Conservation (phyloP, 2,888 invertebrate species). For the Ecliptopera silaceata region DNA sequence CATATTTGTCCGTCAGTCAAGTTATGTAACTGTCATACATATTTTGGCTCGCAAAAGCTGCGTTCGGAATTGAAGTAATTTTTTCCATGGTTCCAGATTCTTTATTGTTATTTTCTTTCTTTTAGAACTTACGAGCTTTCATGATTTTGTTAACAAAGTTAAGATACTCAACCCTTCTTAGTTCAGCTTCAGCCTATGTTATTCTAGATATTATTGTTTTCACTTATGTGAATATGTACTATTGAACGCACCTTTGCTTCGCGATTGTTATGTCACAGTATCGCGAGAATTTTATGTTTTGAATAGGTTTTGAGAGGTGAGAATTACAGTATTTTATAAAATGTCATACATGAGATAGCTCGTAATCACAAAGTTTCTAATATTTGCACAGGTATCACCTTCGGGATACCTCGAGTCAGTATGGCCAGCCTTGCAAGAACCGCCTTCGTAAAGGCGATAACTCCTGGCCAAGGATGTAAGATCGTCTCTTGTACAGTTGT, state of each 20-base stretch:
- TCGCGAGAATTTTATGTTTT: constrained; percentile 57
- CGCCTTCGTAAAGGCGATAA: constrained; percentile 62
- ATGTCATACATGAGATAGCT: not conserved
- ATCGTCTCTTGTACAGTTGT: constrained; percentile 67
- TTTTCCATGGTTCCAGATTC: no score
- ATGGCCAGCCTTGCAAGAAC: constrained; percentile 70
- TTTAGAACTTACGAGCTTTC: no score
- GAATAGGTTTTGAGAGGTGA: constrained; percentile 64
- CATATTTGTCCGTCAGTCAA: no score
- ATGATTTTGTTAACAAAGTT: no score
- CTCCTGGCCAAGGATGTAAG: constrained; percentile 64
- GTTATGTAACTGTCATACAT: no score
- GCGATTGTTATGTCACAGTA: constrained; percentile 67
- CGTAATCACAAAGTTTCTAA: not conserved
- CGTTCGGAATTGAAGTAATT: no score
- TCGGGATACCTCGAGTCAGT: constrained; percentile 47
- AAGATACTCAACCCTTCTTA: no score
- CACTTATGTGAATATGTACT: no score
- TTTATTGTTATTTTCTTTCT: no score
- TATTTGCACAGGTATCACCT: constrained; percentile 18
- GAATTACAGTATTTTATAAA: constrained; percentile 26
- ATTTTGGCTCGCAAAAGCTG: no score
- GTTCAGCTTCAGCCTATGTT: no score
- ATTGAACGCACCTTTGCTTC: not conserved
- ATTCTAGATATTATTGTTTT: no score